phyloP scores from a whole-genome alignment of 2,888 invertebrate genomes.

The Lochmaea capreae region DNA sequence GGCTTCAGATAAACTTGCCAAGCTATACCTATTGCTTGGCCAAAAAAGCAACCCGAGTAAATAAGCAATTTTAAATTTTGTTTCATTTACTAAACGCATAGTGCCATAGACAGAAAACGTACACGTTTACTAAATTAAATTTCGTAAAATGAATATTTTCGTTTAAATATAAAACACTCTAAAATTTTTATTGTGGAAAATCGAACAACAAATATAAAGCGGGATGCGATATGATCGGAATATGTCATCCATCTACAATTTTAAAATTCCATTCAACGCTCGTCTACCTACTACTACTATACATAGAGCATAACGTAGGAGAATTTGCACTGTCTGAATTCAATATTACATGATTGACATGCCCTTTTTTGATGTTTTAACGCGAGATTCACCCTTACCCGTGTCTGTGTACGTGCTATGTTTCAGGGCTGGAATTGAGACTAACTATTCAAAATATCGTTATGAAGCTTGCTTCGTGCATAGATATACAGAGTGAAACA shows the following conservation, averaged over 20 bases:
- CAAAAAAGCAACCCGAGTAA: no score
- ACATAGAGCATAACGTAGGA: conserved; percentile 38
- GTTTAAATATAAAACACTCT: not conserved
- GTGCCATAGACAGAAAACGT: not conserved
- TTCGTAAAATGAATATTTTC: not conserved
- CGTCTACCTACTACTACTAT: conserved; percentile 46
- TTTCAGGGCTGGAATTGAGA: not conserved
- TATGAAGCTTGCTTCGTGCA: no score
- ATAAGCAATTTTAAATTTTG: no score
- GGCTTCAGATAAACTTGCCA: no score
- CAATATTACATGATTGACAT: conserved; percentile 62
- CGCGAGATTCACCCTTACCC: conserved; percentile 45
- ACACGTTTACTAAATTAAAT: not conserved
- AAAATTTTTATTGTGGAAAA: not conserved
- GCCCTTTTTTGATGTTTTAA: conserved; percentile 59
- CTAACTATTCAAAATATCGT: not conserved
- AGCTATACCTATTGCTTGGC: no score
- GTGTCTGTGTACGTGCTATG: not conserved
- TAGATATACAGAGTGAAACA: no score
- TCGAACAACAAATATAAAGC: conserved; percentile 12
- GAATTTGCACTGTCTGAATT: conserved; percentile 57
- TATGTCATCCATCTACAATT: conserved; percentile 31
- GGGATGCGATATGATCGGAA: conserved; percentile 4
- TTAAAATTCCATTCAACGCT: conserved; percentile 56
- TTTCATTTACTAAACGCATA: no score